Percentiles rank a stretch among this genome's conserved stretches.
Conservation (phyloP, 2,888 invertebrate genomes). For the Eulithis prunata region DNA sequence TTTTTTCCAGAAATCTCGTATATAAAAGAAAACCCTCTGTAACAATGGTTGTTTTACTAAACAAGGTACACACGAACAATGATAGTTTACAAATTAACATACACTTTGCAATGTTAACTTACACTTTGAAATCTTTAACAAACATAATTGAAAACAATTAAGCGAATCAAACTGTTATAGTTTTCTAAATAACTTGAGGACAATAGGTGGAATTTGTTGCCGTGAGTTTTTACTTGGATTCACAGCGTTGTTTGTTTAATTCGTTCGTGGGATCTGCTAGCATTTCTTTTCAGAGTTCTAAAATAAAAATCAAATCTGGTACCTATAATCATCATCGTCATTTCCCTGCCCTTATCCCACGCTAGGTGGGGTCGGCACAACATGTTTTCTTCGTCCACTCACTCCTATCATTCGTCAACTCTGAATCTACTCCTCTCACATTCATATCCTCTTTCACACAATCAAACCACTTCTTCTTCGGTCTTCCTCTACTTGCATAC, state of each 20-base stretch:
- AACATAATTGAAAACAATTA: constrained; percentile 61
- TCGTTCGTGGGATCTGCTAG: not conserved
- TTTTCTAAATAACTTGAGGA: constrained; percentile 69
- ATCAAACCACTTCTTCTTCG: too few relatives aligned
- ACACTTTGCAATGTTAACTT: constrained; percentile 56
- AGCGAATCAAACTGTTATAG: constrained; percentile 49
- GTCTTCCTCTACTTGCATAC: too few relatives aligned
- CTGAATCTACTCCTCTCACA: too few relatives aligned
- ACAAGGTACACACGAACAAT: constrained; percentile 72
- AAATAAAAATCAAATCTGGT: too few relatives aligned
- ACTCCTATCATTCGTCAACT: too few relatives aligned
- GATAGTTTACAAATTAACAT: constrained; percentile 76
- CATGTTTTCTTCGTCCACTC: too few relatives aligned
- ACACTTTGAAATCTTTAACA: constrained; percentile 64
- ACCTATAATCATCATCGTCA: too few relatives aligned
- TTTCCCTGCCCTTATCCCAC: too few relatives aligned
- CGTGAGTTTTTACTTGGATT: constrained; percentile 34
- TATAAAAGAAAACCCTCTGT: constrained; percentile 50
- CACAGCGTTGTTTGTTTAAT: constrained; percentile 19
- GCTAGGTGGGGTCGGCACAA: too few relatives aligned
- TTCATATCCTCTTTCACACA: too few relatives aligned
- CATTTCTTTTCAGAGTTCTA: too few relatives aligned
- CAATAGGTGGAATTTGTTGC: constrained; percentile 64
- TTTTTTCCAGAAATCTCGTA: constrained; percentile 35
- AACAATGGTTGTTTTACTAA: constrained; percentile 60